Evolutionary conservation across 2,888 invertebrate species (phyloP).

Genomic region (Glyphotaelius pellucidus): DNA sequence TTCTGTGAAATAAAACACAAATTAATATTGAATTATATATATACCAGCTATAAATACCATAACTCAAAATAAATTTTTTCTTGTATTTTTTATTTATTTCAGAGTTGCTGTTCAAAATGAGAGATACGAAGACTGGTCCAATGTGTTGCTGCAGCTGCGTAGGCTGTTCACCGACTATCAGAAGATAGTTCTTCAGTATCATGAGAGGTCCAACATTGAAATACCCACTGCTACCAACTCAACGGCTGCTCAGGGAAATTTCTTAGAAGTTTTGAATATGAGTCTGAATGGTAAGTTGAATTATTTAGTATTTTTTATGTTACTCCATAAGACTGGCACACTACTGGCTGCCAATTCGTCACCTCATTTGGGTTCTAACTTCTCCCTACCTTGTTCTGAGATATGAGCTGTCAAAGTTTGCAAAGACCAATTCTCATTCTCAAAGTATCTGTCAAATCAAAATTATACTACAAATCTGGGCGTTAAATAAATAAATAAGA

Average conservation of each 20-base stretch:
- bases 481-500: no score
- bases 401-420: no score
- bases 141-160: slow-evolving; percentile 90
- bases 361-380: no score
- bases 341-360: no score
- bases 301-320: slow-evolving; percentile 27
- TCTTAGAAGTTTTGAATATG: slow-evolving; percentile 99
- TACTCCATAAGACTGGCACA: no score
- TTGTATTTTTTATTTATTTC: slow-evolving; percentile 67
- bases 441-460: no score
- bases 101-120: slow-evolving; percentile 99
- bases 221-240: slow-evolving; percentile 92
- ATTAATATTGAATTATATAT: no score
- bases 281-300: slow-evolving; percentile 89
- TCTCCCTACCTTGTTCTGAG: no score
- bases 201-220: slow-evolving; percentile 83
- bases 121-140: slow-evolving; percentile 97
- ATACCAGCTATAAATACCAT: no score
- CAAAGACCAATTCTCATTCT: no score
- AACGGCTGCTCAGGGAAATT: slow-evolving; percentile 96
- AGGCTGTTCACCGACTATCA: slow-evolving; percentile 94
- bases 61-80: not conserved
- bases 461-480: no score
- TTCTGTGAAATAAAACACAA: not conserved
- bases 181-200: slow-evolving; percentile 91